A percentile compares a stretch with the other conserved stretches of the same genome.
Evolutionary conservation across 2,113 vertebrate genomes (phyloP).

Genomic region (Paedocypris sp.): DNA sequence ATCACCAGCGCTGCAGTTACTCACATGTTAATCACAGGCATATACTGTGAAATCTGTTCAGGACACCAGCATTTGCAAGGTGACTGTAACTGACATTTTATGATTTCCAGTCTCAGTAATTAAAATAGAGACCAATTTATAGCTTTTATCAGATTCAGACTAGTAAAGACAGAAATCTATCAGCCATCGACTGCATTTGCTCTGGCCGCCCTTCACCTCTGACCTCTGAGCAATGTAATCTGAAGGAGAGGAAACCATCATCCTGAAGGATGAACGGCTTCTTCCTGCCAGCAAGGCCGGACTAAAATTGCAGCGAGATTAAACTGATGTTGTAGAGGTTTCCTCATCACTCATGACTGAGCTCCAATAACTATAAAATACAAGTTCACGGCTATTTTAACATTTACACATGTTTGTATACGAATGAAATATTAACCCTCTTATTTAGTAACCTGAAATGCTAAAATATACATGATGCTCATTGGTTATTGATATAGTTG

Average conservation of each 20-base stretch:
- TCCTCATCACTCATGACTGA: background rate
- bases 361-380: too few species aligned
- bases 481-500: too few species aligned
- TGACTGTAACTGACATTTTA: too few species aligned
- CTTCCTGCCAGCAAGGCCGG: slow-evolving; percentile 42
- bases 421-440: too few species aligned
- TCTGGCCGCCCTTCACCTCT: slow-evolving; percentile 16
- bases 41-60: too few species aligned
- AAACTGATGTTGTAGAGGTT: background rate
- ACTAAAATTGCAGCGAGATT: slow-evolving; percentile 36
- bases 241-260: slow-evolving; percentile 30
- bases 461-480: too few species aligned
- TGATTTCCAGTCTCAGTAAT: background rate
- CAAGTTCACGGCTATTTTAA: too few species aligned
- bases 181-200: background rate
- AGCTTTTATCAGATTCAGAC: background rate
- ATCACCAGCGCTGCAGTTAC: too few species aligned
- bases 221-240: slow-evolving; percentile 17
- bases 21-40: too few species aligned
- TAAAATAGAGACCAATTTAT: background rate
- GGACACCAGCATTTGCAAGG: too few species aligned
- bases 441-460: too few species aligned
- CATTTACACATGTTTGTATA: too few species aligned
- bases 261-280: slow-evolving; percentile 39
- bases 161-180: slow-evolving; percentile 7